These are phyloP conservation scores for Zelostemma sp. DNA, from an alignment of 1,140 invertebrate species.

Conservation along the genomic window DNA sequence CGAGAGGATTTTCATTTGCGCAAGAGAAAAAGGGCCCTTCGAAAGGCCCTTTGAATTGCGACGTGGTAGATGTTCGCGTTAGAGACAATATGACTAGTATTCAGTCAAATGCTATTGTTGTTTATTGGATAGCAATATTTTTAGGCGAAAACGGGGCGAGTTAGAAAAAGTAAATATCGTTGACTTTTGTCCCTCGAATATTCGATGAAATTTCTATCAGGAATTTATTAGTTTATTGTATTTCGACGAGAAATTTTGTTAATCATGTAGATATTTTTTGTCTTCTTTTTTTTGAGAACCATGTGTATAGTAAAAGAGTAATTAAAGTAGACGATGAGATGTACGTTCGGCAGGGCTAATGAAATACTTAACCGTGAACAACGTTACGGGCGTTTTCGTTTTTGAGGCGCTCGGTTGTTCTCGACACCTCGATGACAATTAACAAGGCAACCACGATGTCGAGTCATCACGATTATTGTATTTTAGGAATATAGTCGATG, in stretches of 20 bases:
- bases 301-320: not conserved
- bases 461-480: constrained; percentile 49
- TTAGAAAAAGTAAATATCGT: constrained; percentile 1
- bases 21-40: not conserved
- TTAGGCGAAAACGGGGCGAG: constrained; percentile 15
- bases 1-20: not conserved
- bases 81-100: constrained; percentile 57
- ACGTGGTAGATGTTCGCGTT: constrained; percentile 21
- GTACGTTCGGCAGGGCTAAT: constrained; percentile 43
- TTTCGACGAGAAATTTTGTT: not conserved
- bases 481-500: constrained; percentile 54
- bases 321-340: constrained; percentile 12
- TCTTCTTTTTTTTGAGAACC: constrained; percentile 9
- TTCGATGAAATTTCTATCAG: not conserved
- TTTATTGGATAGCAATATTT: constrained; percentile 14
- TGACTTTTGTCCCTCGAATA: not conserved
- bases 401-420: constrained; percentile 36
- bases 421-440: constrained; percentile 39
- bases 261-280: constrained; percentile 3
- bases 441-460: constrained; percentile 43
- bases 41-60: constrained; percentile 16
- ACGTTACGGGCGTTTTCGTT: constrained; percentile 42
- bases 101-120: constrained; percentile 37
- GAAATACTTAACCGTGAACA: constrained; percentile 49
- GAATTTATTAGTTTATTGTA: not conserved